These are phyloP conservation scores for Danio aesculapii DNA, from an alignment of 2,797 vertebrate genomes.

Conservation along the genomic window DNA sequence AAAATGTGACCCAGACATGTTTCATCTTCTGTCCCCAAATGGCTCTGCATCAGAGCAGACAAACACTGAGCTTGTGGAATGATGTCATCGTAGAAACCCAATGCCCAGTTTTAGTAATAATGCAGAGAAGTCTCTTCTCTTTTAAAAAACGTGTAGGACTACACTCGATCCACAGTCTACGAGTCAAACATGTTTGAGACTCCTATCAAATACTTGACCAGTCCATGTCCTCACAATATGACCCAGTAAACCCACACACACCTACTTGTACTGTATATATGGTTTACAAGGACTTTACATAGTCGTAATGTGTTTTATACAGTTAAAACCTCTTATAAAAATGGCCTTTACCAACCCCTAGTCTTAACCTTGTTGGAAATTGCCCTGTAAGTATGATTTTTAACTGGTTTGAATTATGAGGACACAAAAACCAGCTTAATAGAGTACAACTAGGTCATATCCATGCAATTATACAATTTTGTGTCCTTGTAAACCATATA, in stretches of 20 bases:
- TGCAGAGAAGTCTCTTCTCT: neutral
- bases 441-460: no score
- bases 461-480: no score
- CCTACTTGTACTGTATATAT: no score
- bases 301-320: no score
- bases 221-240: constrained; percentile 3
- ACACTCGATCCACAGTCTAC: constrained; percentile 26
- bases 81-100: constrained; percentile 21
- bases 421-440: no score
- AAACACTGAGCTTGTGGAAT: constrained; percentile 21
- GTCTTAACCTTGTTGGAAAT: no score
- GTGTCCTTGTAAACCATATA: no score
- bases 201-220: constrained; percentile 2
- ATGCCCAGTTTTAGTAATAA: constrained; percentile 21
- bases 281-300: no score
- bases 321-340: no score
- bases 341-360: no score
- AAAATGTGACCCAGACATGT: constrained; percentile 1
- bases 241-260: neutral
- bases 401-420: no score
- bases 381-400: no score
- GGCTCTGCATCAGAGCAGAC: neutral
- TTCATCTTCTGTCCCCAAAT: neutral
- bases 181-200: neutral
- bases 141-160: neutral